Evolutionary conservation across 2,797 vertebrate species (phyloP).

Genomic region (Merluccius polli): DNA sequence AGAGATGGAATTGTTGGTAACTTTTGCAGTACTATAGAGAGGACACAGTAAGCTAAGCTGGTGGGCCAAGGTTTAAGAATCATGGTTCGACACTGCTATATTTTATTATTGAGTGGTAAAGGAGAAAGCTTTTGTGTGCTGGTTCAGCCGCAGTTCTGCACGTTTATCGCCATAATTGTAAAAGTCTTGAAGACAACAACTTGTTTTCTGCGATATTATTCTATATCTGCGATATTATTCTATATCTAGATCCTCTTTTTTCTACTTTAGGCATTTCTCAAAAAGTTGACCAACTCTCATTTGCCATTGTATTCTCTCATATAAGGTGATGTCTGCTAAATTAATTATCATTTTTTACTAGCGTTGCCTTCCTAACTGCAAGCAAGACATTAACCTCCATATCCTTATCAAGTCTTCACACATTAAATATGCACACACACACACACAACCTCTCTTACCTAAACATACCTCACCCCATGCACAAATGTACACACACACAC

Average conservation of each 20-base stretch:
- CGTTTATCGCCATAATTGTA: too few species aligned
- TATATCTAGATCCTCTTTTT: neutral
- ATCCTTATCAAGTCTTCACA: slow-evolving; percentile 39
- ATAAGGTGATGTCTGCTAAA: neutral
- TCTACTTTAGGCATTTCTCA: neutral
- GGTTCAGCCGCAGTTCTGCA: neutral
- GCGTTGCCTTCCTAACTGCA: slow-evolving; percentile 26
- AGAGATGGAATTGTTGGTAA: too few species aligned
- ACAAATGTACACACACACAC: neutral
- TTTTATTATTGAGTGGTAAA: neutral
- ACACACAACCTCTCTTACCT: slow-evolving; percentile 11
- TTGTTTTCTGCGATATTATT: too few species aligned
- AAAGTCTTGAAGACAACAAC: too few species aligned
- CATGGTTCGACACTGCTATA: neutral
- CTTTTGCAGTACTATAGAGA: too few species aligned
- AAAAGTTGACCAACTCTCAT: too few species aligned
- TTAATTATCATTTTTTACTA: neutral
- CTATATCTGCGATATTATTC: neutral
- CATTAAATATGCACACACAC: slow-evolving; percentile 18
- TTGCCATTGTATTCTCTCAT: neutral
- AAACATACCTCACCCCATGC: too few species aligned
- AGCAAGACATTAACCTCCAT: slow-evolving; percentile 51
- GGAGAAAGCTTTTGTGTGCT: neutral
- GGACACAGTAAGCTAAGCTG: too few species aligned
- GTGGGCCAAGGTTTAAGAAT: too few species aligned